Conservation (phyloP, 2,888 invertebrate genomes). For the Campopleginae sp. region DNA sequence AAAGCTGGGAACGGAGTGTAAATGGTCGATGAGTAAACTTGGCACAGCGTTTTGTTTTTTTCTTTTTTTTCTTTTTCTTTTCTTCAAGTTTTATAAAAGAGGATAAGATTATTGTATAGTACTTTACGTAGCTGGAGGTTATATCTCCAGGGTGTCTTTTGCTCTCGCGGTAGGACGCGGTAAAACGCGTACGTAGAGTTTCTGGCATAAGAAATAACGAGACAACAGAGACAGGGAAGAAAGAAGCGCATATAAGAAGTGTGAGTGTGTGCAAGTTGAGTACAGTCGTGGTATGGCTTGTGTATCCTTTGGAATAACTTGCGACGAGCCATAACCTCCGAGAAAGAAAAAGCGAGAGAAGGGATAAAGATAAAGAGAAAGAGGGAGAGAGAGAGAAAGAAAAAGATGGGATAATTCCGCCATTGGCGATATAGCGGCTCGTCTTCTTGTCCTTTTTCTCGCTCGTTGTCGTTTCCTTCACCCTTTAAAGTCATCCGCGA, state of each 20-base stretch:
- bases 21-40: conserved; percentile 9
- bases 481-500: conserved; percentile 68
- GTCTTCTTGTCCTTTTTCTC: conserved; percentile 37
- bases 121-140: conserved; percentile 40
- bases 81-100: neutral
- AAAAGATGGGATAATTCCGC: conserved; percentile 65
- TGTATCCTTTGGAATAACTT: conserved; percentile 41
- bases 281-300: conserved; percentile 20
- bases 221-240: conserved; percentile 31
- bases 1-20: neutral
- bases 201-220: conserved; percentile 27
- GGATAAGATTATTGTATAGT: conserved; percentile 3
- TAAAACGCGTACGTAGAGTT: conserved; percentile 33
- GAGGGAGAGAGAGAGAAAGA: conserved; percentile 31
- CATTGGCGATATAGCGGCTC: conserved; percentile 57
- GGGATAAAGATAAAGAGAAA: conserved; percentile 21
- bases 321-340: conserved; percentile 31
- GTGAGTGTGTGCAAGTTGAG: conserved; percentile 13
- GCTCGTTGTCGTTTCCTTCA: conserved; percentile 50
- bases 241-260: conserved; percentile 27
- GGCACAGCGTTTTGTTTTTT: neutral
- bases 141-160: conserved; percentile 55
- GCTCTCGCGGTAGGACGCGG: conserved; percentile 17
- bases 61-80: too few relatives aligned
- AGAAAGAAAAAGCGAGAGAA: conserved; percentile 23